Percentiles rank a stretch among this genome's conserved stretches.
Conservation (phyloP, 2,888 invertebrate species). For the Hecatera dysodea region DNA sequence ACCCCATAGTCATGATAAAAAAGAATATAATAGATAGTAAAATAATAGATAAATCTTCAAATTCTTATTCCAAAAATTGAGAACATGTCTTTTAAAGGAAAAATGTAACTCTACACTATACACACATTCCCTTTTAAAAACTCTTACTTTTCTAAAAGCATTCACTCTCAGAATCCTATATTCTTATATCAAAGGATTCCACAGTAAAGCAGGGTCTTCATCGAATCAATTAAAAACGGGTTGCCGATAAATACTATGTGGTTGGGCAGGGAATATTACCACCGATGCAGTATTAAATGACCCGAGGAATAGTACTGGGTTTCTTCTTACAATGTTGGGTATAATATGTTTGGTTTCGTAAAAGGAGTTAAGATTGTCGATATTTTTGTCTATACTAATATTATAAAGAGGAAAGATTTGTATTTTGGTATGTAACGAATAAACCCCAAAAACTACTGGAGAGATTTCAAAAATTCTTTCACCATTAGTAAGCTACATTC, state of each 20-base stretch:
- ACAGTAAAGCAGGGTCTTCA: constrained; percentile 35
- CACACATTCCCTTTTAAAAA: constrained; percentile 13
- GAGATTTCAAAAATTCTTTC: too few species aligned
- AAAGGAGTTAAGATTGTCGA: not conserved
- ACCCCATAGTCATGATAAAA: too few species aligned
- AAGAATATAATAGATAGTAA: too few species aligned
- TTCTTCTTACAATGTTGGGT: constrained; percentile 17
- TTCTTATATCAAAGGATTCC: constrained; percentile 33
- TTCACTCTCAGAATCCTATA: constrained; percentile 33
- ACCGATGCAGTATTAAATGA: constrained; percentile 43
- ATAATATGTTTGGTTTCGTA: not conserved
- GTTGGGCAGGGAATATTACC: constrained; percentile 32
- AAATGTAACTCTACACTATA: not conserved
- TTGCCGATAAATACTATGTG: constrained; percentile 45
- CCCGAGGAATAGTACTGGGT: not conserved
- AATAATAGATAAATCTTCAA: too few species aligned
- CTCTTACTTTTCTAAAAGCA: constrained; percentile 42
- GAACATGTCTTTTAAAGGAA: not conserved
- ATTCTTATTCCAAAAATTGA: too few species aligned
- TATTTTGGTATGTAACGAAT: too few species aligned
- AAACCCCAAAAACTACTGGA: too few species aligned
- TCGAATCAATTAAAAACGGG: constrained; percentile 65
- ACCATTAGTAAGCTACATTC: too few species aligned
- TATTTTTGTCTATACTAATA: not conserved
- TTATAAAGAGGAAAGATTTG: too few species aligned